These are phyloP conservation scores for Zoanthus sociatus DNA, from an alignment of 92 coral and sea anemone species.

Conservation along the genomic window DNA sequence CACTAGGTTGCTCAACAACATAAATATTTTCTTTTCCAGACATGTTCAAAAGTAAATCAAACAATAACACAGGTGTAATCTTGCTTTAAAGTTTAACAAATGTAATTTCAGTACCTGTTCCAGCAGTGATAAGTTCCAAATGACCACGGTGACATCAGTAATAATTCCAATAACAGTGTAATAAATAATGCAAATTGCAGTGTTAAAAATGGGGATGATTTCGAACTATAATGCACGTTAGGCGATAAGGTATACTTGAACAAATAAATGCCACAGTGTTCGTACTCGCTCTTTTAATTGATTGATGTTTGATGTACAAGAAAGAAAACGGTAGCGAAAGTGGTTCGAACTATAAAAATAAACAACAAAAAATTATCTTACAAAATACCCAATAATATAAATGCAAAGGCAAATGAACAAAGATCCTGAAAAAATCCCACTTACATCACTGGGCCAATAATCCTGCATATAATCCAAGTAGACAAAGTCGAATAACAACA, in stretches of 20 bases:
- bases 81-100: neutral
- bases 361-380: too few species aligned
- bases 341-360: too few species aligned
- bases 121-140: neutral
- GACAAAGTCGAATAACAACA: too few species aligned
- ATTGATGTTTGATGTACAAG: neutral
- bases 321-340: neutral
- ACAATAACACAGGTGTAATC: neutral
- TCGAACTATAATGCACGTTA: neutral
- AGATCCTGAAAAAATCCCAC: too few species aligned
- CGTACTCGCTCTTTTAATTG: neutral
- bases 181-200: neutral
- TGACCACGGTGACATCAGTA: neutral
- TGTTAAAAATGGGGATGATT: neutral
- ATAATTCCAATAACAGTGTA: neutral
- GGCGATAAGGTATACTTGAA: neutral
- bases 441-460: too few species aligned
- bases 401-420: too few species aligned
- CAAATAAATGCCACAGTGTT: neutral
- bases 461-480: too few species aligned
- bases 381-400: too few species aligned
- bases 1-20: constrained; percentile 34
- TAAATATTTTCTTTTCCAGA: constrained; percentile 51
- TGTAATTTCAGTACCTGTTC: neutral
- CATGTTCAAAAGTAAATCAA: constrained; percentile 20